Base-by-base conservation (phyloP, 2,888 invertebrate species). In the Proisotoma minuta region DNA sequence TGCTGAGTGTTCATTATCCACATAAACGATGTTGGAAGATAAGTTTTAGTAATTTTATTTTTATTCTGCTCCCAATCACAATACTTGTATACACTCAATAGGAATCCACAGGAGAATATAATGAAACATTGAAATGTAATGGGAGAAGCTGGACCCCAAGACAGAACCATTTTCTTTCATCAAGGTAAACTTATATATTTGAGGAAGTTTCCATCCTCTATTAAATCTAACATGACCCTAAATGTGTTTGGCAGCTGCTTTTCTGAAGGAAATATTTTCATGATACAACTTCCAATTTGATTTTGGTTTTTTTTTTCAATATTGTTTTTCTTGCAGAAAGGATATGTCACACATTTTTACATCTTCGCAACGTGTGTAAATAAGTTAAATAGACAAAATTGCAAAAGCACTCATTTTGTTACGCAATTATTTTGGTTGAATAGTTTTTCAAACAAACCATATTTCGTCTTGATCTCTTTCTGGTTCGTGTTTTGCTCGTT, bases 1-100 rank as follows among this genome's bases (percentile, higher is more conserved):
- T 53, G 59, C 59, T 62, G 62, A 60, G 54, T 60, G 54, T 60
- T 60, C 49, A 60, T 60, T 60, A 60, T 60, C 54, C 39, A 54
- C 43, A 43, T 43, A 43, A 43, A 43, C 43, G 43, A 43, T 43
- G 20, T n/a, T n/a, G 43, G 43, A 43, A 20, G 43, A 43, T 43
- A 43, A 5, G 5, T 43, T 43, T 20, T n/a, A 18, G 43, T 12
- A 43, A 43, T 43, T 43, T 43, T 43, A 43, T 43, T 43, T 43
- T 43, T 43, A 43, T 43, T 43, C 43, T 43, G 43, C 43, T 43
- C 43, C 43, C 43, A 43, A 43, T 43, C 15, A 43, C 43, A 43
- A 43, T 43, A 20, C 43, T 12, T n/a, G 18, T 4, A 43, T 5
- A 43, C 43, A 43, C 5, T 5, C 18, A 43, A n/a, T 12, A 12